These are phyloP conservation scores for Dimorphilus gyrociliatus DNA, from an alignment of 2,888 invertebrate species.

Conservation along the genomic window DNA sequence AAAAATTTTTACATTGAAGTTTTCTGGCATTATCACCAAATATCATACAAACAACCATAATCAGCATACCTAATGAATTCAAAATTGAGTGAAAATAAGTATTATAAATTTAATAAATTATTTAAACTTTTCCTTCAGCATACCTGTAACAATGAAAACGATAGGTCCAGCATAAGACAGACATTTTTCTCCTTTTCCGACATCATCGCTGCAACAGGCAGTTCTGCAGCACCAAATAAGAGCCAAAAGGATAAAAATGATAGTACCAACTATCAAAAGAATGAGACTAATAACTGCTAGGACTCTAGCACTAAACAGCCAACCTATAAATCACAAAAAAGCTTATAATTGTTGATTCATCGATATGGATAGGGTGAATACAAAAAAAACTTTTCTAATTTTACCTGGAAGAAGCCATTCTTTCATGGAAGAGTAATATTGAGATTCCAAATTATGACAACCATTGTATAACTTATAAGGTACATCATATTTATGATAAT, in stretches of 20 bases:
- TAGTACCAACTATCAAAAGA: slow-evolving; percentile 9
- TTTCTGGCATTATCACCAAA: slow-evolving; percentile 15
- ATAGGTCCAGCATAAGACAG: slow-evolving; percentile 13
- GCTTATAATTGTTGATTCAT: background rate
- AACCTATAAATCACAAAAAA: slow-evolving; percentile 7
- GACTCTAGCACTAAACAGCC: slow-evolving; percentile 11
- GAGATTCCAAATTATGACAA: slow-evolving; percentile 11
- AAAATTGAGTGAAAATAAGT: background rate
- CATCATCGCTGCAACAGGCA: slow-evolving; percentile 7
- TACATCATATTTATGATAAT: slow-evolving; percentile 12
- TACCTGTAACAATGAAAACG: slow-evolving; percentile 12
- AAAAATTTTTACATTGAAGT: slow-evolving; percentile 15
- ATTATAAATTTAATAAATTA: too few relatives aligned
- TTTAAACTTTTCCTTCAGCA: background rate
- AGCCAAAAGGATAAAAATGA: slow-evolving; percentile 11
- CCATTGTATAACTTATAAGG: slow-evolving; percentile 9
- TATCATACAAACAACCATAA: slow-evolving; percentile 15
- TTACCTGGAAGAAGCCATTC: slow-evolving; percentile 14
- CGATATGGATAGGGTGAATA: background rate
- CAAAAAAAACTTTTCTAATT: slow-evolving; percentile 4
- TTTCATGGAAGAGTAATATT: slow-evolving; percentile 9
- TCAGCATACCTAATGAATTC: slow-evolving; percentile 11
- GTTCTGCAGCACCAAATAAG: slow-evolving; percentile 12
- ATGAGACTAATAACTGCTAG: slow-evolving; percentile 11
- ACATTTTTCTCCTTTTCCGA: slow-evolving; percentile 7